Percentiles rank a stretch among this genome's conserved stretches.
phyloP scores from a whole-genome alignment of 1,140 invertebrate species.

The Zaprionus camerounensis region DNA sequence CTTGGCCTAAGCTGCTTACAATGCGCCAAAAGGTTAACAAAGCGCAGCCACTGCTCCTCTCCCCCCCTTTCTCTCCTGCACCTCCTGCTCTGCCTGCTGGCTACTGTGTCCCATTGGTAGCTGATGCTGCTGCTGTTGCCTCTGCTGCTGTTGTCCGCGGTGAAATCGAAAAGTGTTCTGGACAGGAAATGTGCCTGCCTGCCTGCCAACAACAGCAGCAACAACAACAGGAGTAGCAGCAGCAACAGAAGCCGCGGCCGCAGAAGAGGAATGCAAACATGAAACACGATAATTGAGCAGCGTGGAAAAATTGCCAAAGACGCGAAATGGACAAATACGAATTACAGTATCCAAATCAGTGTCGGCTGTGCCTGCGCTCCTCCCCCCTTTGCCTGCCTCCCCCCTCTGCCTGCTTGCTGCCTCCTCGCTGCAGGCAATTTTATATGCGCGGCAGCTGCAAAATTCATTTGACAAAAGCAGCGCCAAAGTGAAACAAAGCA shows the following conservation, averaged over 20 bases:
- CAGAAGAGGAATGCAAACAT: constrained; percentile 73
- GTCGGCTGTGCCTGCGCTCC: constrained; percentile 45
- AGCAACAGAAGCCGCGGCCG: constrained; percentile 58
- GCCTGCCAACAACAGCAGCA: constrained; percentile 8
- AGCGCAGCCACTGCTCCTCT: constrained; percentile 38
- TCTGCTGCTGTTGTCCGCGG: constrained; percentile 38
- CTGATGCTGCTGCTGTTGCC: constrained; percentile 10
- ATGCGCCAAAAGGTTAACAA: constrained; percentile 53
- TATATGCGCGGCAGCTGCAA: constrained; percentile 71
- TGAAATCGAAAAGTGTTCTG: constrained; percentile 71
- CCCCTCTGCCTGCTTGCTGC: constrained; percentile 24
- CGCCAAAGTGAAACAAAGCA: constrained; percentile 67
- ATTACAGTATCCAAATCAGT: constrained; percentile 82
- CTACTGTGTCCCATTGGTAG: constrained; percentile 51
- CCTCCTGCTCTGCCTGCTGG: constrained; percentile 20
- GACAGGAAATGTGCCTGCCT: constrained; percentile 70
- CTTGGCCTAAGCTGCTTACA: constrained; percentile 57
- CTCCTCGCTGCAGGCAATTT: constrained; percentile 57
- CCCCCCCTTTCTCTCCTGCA: neutral
- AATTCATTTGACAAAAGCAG: constrained; percentile 79
- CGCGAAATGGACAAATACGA: constrained; percentile 82
- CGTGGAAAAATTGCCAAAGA: constrained; percentile 82
- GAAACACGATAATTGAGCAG: constrained; percentile 82
- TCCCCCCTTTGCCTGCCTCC: neutral
- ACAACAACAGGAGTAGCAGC: constrained; percentile 33